A percentile compares a stretch with the other conserved stretches of the same genome.
Conservation (phyloP, 2,113 vertebrate genomes). For the Oostethus manadensis region DNA sequence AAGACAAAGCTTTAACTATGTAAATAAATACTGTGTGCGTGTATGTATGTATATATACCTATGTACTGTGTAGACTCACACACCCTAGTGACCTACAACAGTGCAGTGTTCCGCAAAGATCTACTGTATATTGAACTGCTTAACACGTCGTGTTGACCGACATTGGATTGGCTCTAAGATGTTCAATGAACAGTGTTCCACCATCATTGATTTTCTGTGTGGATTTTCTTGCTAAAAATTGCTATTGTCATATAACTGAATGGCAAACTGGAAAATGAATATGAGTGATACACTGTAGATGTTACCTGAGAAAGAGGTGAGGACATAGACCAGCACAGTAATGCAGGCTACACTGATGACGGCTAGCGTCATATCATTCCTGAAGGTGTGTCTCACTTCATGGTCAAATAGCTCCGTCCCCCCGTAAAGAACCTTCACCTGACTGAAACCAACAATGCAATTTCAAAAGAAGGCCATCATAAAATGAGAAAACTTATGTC, state of each 20-base stretch:
- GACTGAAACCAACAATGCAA: conserved; percentile 63
- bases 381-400: conserved; percentile 93
- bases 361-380: conserved; percentile 93
- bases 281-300: not conserved
- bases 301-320: conserved; percentile 93
- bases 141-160: too few species aligned
- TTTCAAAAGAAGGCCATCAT: not conserved
- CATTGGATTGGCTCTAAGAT: too few species aligned
- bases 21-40: too few species aligned
- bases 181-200: too few species aligned
- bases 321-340: conserved; percentile 84
- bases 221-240: not conserved
- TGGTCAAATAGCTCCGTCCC: conserved; percentile 95
- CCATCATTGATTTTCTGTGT: not conserved
- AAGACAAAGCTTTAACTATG: too few species aligned
- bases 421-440: conserved; percentile 93
- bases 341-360: conserved; percentile 93
- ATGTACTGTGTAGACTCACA: too few species aligned
- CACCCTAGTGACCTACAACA: too few species aligned
- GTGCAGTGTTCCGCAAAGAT: too few species aligned
- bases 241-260: not conserved
- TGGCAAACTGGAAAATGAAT: not conserved
- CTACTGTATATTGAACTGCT: too few species aligned
- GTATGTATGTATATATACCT: too few species aligned
- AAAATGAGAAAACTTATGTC: not conserved